Evolutionary conservation across 2,888 invertebrate genomes (phyloP).

Genomic region (Anticlea derivata): DNA sequence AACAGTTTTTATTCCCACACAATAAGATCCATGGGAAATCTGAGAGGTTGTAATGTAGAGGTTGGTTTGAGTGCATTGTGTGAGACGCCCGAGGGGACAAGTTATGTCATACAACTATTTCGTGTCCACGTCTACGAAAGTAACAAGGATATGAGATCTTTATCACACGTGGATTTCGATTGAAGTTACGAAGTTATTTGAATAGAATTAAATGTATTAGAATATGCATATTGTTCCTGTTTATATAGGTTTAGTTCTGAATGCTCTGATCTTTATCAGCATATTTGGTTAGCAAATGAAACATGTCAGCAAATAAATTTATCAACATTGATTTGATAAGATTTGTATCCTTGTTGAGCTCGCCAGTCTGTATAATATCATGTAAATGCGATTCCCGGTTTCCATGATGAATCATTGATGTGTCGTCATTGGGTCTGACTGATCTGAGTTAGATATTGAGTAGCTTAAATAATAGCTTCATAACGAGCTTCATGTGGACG

Average conservation of each 20-base stretch:
- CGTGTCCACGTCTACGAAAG: constrained; percentile 70
- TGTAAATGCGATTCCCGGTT: constrained; percentile 46
- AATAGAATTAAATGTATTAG: constrained; percentile 37
- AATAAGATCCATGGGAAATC: constrained; percentile 13
- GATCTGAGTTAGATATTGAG: constrained; percentile 30
- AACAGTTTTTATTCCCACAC: constrained; percentile 18
- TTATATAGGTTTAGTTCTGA: constrained; percentile 24
- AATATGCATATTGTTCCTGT: constrained; percentile 11
- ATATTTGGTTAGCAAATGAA: constrained; percentile 52
- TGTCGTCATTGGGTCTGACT: constrained; percentile 38
- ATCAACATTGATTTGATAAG: constrained; percentile 53
- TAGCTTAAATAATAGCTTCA: constrained; percentile 10
- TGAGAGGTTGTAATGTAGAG: constrained; percentile 15
- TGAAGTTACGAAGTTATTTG: constrained; percentile 54
- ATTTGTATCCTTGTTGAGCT: constrained; percentile 49
- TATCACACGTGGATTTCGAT: constrained; percentile 66
- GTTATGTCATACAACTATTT: constrained; percentile 73
- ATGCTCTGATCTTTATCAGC: constrained; percentile 50
- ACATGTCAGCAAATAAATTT: constrained; percentile 59
- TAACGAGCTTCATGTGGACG: constrained; percentile 16
- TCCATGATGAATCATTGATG: constrained; percentile 50
- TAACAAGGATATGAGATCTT: constrained; percentile 78
- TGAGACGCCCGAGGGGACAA: constrained; percentile 71
- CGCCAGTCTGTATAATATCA: constrained; percentile 44
- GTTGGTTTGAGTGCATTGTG: constrained; percentile 56